These are phyloP conservation scores for Eriocheir sinensis DNA, from an alignment of 1,140 invertebrate species.

Conservation along the genomic window DNA sequence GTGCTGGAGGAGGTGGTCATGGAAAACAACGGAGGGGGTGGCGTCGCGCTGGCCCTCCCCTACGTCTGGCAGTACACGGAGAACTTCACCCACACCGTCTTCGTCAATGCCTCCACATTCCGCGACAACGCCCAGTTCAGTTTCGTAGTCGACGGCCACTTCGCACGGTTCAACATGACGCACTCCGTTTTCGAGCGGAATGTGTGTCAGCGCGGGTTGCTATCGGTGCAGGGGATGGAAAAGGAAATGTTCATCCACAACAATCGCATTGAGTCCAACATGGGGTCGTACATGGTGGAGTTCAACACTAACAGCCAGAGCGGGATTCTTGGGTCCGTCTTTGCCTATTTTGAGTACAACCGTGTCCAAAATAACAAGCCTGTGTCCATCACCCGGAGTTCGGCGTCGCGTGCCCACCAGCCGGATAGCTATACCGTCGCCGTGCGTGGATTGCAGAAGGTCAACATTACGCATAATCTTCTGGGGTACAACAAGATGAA, in stretches of 20 bases:
- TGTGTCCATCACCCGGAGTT: conserved; percentile 79
- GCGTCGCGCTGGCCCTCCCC: conserved; percentile 92
- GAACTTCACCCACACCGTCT: conserved; percentile 95
- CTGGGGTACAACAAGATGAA: conserved; percentile 92
- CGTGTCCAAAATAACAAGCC: conserved; percentile 89
- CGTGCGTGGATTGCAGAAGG: conserved; percentile 96
- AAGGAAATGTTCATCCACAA: conserved; percentile 92
- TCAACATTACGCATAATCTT: conserved; percentile 94
- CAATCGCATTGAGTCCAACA: conserved; percentile 90
- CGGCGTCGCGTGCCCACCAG: conserved; percentile 81
- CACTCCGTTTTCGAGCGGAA: conserved; percentile 94
- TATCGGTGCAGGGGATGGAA: conserved; percentile 97
- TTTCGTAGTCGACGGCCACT: conserved; percentile 94
- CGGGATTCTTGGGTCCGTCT: conserved; percentile 92
- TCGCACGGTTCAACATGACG: conserved; percentile 88
- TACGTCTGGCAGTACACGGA: conserved; percentile 98
- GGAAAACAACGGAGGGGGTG: conserved; percentile 91
- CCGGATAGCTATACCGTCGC: conserved; percentile 92
- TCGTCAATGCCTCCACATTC: conserved; percentile 93
- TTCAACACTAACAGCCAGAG: conserved; percentile 96
- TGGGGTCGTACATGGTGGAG: conserved; percentile 92
- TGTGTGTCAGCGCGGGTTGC: conserved; percentile 89
- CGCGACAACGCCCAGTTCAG: conserved; percentile 92
- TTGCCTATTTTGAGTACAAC: conserved; percentile 91
- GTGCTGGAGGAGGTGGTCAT: conserved; percentile 93